Evolutionary conservation across 2,797 vertebrate genomes (phyloP).

Genomic region (Darevskia mixta): DNA sequence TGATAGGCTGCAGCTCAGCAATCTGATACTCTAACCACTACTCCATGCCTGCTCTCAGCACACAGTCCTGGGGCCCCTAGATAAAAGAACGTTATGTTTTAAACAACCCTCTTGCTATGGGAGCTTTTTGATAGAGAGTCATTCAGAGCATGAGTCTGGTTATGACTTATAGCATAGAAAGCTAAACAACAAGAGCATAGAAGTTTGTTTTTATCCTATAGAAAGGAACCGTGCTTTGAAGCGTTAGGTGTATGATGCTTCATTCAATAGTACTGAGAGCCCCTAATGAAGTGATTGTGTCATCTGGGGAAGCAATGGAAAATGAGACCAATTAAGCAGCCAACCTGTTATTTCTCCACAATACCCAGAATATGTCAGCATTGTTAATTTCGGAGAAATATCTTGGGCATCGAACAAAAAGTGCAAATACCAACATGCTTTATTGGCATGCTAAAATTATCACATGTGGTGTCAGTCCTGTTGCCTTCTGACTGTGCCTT

Average conservation of each 20-base stretch:
- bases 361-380: slow-evolving; percentile 6
- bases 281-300: not conserved
- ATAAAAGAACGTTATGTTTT: not conserved
- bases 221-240: slow-evolving; percentile 9
- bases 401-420: not conserved
- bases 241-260: not conserved
- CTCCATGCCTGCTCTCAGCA: slow-evolving; percentile 13
- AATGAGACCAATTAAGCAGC: slow-evolving; percentile 12
- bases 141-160: not conserved
- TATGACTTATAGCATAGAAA: rapidly evolving
- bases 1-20: not conserved
- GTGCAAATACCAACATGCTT: slow-evolving; percentile 26
- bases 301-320: not conserved
- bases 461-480: slow-evolving; percentile 2
- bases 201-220: not conserved
- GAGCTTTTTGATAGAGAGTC: slow-evolving; percentile 34
- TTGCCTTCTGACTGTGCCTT: slow-evolving; percentile 36
- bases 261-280: rapidly evolving
- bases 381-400: not conserved
- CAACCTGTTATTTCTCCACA: slow-evolving; percentile 21
- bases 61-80: not conserved
- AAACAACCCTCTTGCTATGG: slow-evolving; percentile 1
- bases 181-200: not conserved
- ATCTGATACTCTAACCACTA: not conserved
- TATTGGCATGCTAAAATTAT: slow-evolving; percentile 50